These are phyloP conservation scores for Apeltes quadracus DNA, from an alignment of 2,113 vertebrate genomes.

Conservation along the genomic window DNA sequence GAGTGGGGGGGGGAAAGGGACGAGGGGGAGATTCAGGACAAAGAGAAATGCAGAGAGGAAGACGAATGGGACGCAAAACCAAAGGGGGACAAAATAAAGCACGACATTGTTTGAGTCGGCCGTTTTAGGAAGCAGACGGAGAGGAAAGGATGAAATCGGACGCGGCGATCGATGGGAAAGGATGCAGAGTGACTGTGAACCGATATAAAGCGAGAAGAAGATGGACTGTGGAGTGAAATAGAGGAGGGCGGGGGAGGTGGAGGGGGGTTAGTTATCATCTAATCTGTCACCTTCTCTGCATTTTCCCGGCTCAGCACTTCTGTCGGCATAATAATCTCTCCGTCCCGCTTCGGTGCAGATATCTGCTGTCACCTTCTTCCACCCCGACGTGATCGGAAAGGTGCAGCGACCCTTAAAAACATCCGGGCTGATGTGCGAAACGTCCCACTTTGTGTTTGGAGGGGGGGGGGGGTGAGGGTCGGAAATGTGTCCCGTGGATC, in stretches of 20 bases:
- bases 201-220: conserved; percentile 27
- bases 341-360: conserved; percentile 53
- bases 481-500: too few relatives aligned
- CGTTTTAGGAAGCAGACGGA: conserved; percentile 3
- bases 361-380: conserved; percentile 53
- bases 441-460: too few relatives aligned
- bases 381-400: background rate
- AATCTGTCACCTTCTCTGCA: conserved; percentile 62
- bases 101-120: background rate
- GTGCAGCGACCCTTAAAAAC: background rate
- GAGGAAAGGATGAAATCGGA: background rate
- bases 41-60: conserved; percentile 67
- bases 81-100: background rate
- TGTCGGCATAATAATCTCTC: conserved; percentile 64
- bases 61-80: conserved; percentile 24
- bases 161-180: conserved; percentile 22
- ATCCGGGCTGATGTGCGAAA: too few relatives aligned
- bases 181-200: conserved; percentile 24
- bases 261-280: conserved; percentile 34
- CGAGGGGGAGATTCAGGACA: conserved; percentile 13
- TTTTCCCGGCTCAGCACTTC: conserved; percentile 58
- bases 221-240: background rate
- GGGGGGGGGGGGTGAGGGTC: too few relatives aligned
- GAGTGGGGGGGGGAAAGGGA: conserved; percentile 56
- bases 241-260: background rate